Evolutionary conservation across 1,140 invertebrate species (phyloP).

Genomic region (Cardiocondyla obscurior): DNA sequence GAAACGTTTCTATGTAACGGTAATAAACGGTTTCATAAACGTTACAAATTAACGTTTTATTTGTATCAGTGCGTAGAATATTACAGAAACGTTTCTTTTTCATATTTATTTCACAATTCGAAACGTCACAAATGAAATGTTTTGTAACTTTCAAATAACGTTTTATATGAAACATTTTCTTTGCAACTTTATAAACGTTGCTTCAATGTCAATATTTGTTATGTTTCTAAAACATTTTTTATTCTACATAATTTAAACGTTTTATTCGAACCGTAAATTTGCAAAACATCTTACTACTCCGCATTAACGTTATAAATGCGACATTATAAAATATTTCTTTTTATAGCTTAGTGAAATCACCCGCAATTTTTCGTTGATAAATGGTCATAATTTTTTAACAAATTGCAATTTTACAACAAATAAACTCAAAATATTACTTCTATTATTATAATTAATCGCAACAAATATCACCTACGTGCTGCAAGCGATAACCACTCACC

Average conservation of each 20-base stretch:
- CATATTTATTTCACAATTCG: no score
- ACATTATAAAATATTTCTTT: neutral
- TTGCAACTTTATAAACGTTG: slow-evolving; percentile 3
- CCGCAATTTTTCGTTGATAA: neutral
- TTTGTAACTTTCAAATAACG: slow-evolving; percentile 8
- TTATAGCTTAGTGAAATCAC: neutral
- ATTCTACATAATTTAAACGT: neutral
- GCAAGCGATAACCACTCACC: no score
- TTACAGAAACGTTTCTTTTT: no score
- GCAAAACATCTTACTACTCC: neutral
- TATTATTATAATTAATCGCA: neutral
- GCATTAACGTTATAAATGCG: neutral
- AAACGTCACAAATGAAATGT: neutral
- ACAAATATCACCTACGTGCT: no score
- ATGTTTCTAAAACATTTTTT: slow-evolving; percentile 4
- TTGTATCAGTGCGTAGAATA: no score
- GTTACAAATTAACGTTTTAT: no score
- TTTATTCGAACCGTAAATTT: neutral
- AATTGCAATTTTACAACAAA: neutral
- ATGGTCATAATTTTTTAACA: neutral
- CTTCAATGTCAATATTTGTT: neutral
- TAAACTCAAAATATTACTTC: neutral
- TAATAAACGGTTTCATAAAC: no score
- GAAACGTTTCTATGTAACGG: no score
- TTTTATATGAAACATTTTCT: neutral